Conservation (phyloP, 92 coral and sea anemone genomes). For the Meandrina meandrites region DNA sequence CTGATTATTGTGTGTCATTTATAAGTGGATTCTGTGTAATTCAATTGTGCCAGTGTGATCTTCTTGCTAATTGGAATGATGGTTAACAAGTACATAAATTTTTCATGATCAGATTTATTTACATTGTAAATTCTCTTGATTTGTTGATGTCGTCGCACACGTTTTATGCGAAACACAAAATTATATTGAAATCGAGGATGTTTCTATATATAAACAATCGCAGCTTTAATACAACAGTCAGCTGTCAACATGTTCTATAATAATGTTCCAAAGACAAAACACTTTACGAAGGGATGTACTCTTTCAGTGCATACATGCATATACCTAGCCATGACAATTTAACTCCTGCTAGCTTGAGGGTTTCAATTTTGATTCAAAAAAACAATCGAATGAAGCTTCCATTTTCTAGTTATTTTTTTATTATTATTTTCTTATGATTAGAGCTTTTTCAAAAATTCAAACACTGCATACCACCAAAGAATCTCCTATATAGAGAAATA, state of each 20-base stretch:
- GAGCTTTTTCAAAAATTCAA: not conserved
- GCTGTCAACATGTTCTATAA: not conserved
- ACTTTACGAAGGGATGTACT: not conserved
- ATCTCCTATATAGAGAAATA: not conserved
- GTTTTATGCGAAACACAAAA: too few relatives aligned
- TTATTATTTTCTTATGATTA: not conserved
- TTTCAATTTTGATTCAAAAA: conserved; percentile 13
- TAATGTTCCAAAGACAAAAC: not conserved
- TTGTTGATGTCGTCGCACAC: not conserved
- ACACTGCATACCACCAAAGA: not conserved
- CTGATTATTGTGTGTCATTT: not conserved
- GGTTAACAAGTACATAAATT: conserved; percentile 19
- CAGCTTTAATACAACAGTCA: not conserved
- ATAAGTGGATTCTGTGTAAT: not conserved
- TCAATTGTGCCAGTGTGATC: not conserved
- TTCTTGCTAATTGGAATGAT: not conserved
- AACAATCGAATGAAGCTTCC: too few relatives aligned
- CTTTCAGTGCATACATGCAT: not conserved
- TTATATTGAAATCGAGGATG: not conserved
- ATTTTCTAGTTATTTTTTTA: not conserved
- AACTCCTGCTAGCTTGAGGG: not conserved
- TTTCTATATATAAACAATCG: not conserved
- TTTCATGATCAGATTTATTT: conserved; percentile 23
- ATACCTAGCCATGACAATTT: not conserved
- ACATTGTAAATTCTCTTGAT: not conserved